Evolutionary conservation across 64 coral and sea anemone species (phyloP), one percentile per base, ranked within the genome.

Genomic region (Platygyra sinensis): DNA sequence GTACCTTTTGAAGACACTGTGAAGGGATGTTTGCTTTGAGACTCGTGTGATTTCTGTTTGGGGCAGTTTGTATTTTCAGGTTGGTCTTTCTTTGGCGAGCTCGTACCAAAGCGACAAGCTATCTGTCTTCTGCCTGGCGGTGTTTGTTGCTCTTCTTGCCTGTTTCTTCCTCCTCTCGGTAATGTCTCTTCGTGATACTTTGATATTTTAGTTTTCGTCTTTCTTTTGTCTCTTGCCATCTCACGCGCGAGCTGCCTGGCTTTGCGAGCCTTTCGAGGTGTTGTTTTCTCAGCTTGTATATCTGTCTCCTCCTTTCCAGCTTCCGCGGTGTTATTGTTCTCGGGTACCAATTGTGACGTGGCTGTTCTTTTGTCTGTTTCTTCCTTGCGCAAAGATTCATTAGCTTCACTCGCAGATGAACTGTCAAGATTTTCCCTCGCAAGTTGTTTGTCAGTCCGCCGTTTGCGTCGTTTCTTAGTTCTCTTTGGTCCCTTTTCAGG

Each of bases 401-500:
- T 36, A 4, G 20, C 60, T 67, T 83, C 80, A 4, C 36, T 39
- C 11, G 49, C 24, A 19, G 75, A 2, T 8, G 33, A 51, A 13
- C 31, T 31, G 30, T 15, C 18, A 9, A 0, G 79, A 42, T 39
- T 64, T 27, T 46, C 63, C 15, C 33, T 24, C 36, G 22, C n/a
- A 12, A 51, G 25, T 85, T 38, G 62, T 39, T 85, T 71, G 14
- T 16, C 67, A 24, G 38, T 85, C 11, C 81, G 20, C 28, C 63
- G 30, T 85, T 69, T 85, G 36, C 81, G 81, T 22, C 62, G 32
- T 8, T 33, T 38, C 51, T 72, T 85, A 9, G 8, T 60, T 5
- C 29, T 85, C 63, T 85, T 72, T 36, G 39, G n/a, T 85, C 42
- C 62, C 31, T 46, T 72, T 17, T 85, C 81, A 71, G 11, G 12